Conservation (phyloP, 1,140 invertebrate genomes). For the Steinernema feltiae region DNA sequence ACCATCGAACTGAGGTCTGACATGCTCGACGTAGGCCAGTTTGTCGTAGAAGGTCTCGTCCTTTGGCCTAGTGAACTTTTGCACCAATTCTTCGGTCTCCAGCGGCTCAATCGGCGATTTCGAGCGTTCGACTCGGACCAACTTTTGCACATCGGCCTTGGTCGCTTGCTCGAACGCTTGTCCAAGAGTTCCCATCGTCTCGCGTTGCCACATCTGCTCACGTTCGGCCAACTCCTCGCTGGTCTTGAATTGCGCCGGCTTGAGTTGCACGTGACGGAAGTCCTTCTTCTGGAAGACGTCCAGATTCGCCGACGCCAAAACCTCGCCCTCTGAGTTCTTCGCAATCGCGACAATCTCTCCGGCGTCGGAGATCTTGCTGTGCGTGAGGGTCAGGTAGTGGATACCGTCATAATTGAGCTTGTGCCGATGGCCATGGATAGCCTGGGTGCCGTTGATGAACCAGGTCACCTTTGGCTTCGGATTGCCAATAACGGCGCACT, state of each 20-base stretch:
- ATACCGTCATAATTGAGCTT: conserved; percentile 54
- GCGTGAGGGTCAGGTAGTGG: conserved; percentile 51
- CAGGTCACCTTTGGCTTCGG: conserved; percentile 54
- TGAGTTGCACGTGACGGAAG: conserved; percentile 52
- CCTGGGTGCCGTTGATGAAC: conserved; percentile 56
- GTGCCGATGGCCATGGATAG: conserved; percentile 52
- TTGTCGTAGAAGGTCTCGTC: conserved; percentile 57
- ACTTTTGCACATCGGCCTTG: conserved; percentile 50
- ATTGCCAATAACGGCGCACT: conserved; percentile 54
- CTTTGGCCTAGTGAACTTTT: conserved; percentile 49
- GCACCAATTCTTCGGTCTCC: conserved; percentile 53
- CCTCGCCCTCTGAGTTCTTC: conserved; percentile 53
- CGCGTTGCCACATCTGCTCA: conserved; percentile 44
- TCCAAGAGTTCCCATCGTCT: conserved; percentile 40
- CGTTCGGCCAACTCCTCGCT: conserved; percentile 46
- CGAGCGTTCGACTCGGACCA: conserved; percentile 46
- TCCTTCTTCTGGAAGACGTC: conserved; percentile 55
- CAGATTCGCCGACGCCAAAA: conserved; percentile 43
- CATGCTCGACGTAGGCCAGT: conserved; percentile 47
- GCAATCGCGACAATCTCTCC: conserved; percentile 54
- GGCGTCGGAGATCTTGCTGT: conserved; percentile 51
- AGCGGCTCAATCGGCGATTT: conserved; percentile 52
- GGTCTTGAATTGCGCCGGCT: conserved; percentile 45
- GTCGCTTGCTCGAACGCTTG: conserved; percentile 53
- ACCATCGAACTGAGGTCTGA: conserved; percentile 45